Base-by-base conservation (phyloP, 2,888 invertebrate species). In the Allacma fusca region DNA sequence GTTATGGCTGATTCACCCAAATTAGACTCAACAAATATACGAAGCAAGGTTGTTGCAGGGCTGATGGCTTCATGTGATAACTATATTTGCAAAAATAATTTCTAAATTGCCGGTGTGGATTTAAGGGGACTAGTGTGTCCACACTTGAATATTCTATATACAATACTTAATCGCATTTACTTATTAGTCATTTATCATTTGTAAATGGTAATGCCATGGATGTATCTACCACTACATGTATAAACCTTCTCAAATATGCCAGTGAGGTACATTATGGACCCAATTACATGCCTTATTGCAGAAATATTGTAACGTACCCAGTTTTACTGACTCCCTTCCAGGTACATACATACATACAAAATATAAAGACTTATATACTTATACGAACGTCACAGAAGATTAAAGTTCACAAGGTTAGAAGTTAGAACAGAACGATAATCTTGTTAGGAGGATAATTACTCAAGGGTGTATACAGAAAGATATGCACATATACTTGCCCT, bases 11-110 rank as follows among this genome's bases (percentile, higher is more conserved):
- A 62, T 64, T 73, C 59, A 73, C 34, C 73, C 24, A 73, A 73
- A 73, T 73, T 73, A 62, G 73, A 73, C 21, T 64, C 40, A 73
- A 50, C 71, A 71, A 71, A 71, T 71, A 71, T 34, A 7, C 24
- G 26, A 64, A 43, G 73, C 64, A 73, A 65, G 73, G 64, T 64
- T 73, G 21, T 68, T 62, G 9, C 64, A 64, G 64, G 72, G 64
- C 43, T 73, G 73, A 73, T 73, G 73, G 62, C 24, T 64, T 62
- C 16, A 73, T 26, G n/a, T 28, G 73, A 73, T 73, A 73, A 73
- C 73, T 64, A 62, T 73, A 64, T 64, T 62, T 71, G 64, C 73
- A 73, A 73, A n/a, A n/a, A 29, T 73, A 34, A 43, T 73, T 73
- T 69, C 43, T 62, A 73, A 43, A 34, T 59, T 73, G 64, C 43